Base-by-base conservation (phyloP, 1,140 invertebrate species). In the Eciton burchellii region DNA sequence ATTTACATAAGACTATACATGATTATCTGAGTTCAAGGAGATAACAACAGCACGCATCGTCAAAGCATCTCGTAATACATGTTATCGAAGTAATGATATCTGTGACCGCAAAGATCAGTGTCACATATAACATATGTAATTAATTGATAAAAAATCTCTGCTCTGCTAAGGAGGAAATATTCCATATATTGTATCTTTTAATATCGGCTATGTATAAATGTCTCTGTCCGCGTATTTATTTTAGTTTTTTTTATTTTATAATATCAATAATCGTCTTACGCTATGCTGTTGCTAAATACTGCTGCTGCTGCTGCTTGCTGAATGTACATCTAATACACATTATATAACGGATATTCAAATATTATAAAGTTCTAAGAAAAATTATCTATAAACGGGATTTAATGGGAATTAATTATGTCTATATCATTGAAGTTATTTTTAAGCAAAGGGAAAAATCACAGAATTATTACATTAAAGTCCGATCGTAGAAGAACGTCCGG, bases 401-500 rank as follows among this genome's bases (percentile, higher is more conserved):
- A 41, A 57, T 52, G 21, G 35, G 21, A 63, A 8, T 6, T 49
- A 41, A 52, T 16, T 29, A 24, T 57, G 3, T 14, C 21, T 12
- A 16, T 66, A 12, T 56, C n/a, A 11, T 47, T 21, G 41, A 26
- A 24, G 54, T 63, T 1, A 5, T 84, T 8, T 35, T n/a, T 16
- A 14, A 59, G 45, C 12, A 29, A 74, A 49, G 0, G 9, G n/a
- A n/a, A 85, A 47, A 81, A 56, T 70, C 1, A 47, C 4, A 68
- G 35, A 79, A 57, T 59, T 24, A 24, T 43, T 47, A 45, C 62
- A 83, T 93, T 90, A 94, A 60, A 95, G 91, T 81, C 94, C 94
- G 54, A 97, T 97, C 21, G 94, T 96, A 87, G 97, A 97, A 9
- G 97, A 97, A 81, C 97, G 94, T 12, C 97, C 98, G 90, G 96